Percentiles rank a stretch among this genome's conserved stretches.
Evolutionary conservation across 2,888 invertebrate species (phyloP).

Genomic region (Trissolcus japonicus): DNA sequence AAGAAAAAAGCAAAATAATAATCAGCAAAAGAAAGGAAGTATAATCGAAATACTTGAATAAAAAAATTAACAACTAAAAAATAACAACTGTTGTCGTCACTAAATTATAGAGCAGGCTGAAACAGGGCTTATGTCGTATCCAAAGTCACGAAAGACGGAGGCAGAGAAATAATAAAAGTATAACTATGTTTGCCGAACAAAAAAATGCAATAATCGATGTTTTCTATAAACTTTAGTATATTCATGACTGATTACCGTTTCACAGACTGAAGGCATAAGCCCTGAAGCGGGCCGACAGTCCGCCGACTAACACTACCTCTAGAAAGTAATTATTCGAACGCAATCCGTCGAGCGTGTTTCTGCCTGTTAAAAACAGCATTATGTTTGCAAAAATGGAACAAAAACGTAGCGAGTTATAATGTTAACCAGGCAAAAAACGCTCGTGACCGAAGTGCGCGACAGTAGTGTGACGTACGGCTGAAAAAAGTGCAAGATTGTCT

Average conservation of each 20-base stretch:
- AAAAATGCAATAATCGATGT: conserved; percentile 34
- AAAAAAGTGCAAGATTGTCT: conserved; percentile 4
- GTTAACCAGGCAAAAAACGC: conserved; percentile 10
- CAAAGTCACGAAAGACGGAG: conserved; percentile 1
- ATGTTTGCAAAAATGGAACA: conserved; percentile 25
- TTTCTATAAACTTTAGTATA: conserved; percentile 46
- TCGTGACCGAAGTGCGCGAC: background rate
- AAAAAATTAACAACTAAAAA: background rate
- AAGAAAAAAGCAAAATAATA: conserved; percentile 2
- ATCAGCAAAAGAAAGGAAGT: conserved; percentile 4
- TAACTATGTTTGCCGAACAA: conserved; percentile 1
- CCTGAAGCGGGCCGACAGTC: conserved; percentile 43
- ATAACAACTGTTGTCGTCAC: no score
- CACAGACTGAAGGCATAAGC: conserved; percentile 48
- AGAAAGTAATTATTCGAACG: conserved; percentile 52
- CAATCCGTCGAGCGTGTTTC: conserved; percentile 32
- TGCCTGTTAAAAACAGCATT: conserved; percentile 34
- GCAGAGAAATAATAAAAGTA: conserved; percentile 10
- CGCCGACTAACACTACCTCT: conserved; percentile 49
- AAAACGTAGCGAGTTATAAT: conserved; percentile 15
- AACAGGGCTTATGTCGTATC: conserved; percentile 33
- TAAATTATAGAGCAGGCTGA: conserved; percentile 3
- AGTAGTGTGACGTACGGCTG: conserved; percentile 2
- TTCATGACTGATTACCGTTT: conserved; percentile 47
- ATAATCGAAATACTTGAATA: background rate